Conservation (phyloP, 2,888 invertebrate species). For the Drosophila peninsularis region DNA sequence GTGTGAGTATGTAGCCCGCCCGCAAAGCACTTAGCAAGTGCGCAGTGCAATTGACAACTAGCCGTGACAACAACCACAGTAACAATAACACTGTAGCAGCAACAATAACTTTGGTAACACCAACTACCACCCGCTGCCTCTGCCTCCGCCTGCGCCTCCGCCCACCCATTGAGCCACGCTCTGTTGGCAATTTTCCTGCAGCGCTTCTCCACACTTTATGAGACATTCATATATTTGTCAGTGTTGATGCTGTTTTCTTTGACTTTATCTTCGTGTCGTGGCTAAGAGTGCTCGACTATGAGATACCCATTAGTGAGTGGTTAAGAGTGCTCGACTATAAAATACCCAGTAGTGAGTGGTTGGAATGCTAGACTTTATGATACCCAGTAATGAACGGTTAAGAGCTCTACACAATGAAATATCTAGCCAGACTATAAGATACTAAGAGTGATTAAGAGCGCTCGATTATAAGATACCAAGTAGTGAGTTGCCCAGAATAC, state of each 20-base stretch:
- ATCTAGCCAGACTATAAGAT: no score
- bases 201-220: slow-evolving; percentile 67
- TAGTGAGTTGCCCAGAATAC: no score
- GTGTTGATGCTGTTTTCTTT: slow-evolving; percentile 14
- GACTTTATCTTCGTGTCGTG: not conserved
- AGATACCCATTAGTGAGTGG: not conserved
- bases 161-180: slow-evolving; percentile 43
- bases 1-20: not conserved
- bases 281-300: no score
- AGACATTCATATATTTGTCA: slow-evolving; percentile 29
- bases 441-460: no score
- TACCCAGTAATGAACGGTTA: no score
- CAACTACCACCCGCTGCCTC: not conserved
- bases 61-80: slow-evolving; percentile 19
- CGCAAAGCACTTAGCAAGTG: slow-evolving; percentile 1
- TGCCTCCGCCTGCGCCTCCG: not conserved
- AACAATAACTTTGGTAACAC: slow-evolving; percentile 33
- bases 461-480: no score
- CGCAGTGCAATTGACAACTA: slow-evolving; percentile 71
- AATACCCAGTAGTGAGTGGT: not conserved
- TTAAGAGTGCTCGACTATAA: not conserved
- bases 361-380: no score
- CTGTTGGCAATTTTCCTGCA: slow-evolving; percentile 62
- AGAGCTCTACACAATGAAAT: no score
- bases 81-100: slow-evolving; percentile 18